phyloP scores from a whole-genome alignment of 2,797 vertebrate genomes.

The Neostethus bicornis region DNA sequence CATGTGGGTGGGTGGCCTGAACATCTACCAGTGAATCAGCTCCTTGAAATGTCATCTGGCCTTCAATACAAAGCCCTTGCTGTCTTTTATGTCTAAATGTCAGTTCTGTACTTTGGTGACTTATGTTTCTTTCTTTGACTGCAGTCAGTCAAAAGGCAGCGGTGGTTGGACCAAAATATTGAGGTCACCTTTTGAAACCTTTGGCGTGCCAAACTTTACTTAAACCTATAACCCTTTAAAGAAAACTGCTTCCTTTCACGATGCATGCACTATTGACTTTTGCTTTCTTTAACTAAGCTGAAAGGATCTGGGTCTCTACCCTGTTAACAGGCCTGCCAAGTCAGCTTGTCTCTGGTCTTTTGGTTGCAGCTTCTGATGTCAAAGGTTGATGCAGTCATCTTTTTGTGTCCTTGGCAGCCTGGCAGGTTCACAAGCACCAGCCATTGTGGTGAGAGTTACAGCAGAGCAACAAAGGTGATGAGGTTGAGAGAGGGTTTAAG shows the following conservation, averaged over 20 bases:
- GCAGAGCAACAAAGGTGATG: conserved; percentile 70
- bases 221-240: conserved; percentile 52
- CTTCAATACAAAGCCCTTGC: conserved; percentile 58
- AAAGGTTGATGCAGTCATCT: conserved; percentile 74
- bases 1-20: conserved; percentile 68
- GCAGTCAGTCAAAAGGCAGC: conserved; percentile 46
- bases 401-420: conserved; percentile 78
- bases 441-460: conserved; percentile 73
- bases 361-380: conserved; percentile 74
- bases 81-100: conserved; percentile 75
- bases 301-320: conserved; percentile 65
- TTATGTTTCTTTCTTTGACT: conserved; percentile 44
- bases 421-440: conserved; percentile 71
- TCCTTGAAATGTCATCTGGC: conserved; percentile 74
- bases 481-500: conserved; percentile 76
- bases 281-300: conserved; percentile 65
- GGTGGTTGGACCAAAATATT: conserved; percentile 51
- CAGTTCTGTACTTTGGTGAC: conserved; percentile 53
- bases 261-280: conserved; percentile 71
- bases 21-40: conserved; percentile 73
- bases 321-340: conserved; percentile 76
- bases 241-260: conserved; percentile 51
- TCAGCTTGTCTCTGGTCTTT: conserved; percentile 74
- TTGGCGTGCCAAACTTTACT: conserved; percentile 51
- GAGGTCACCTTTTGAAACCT: conserved; percentile 40